Base-by-base conservation (phyloP, 2,113 vertebrate genomes). In the Aptenodytes forsteri region DNA sequence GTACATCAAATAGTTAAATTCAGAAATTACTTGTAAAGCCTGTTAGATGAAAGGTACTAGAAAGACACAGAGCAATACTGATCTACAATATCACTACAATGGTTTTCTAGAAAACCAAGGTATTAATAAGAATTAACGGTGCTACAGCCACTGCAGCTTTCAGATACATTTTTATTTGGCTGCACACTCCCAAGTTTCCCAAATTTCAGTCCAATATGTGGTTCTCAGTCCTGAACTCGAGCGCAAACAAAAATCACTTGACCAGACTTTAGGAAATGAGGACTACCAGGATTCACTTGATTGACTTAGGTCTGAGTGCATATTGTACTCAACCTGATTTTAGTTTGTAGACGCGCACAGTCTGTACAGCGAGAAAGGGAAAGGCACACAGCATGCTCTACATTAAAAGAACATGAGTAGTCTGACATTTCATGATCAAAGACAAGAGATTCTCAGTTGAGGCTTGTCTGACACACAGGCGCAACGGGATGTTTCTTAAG, bases 371-470 rank as follows among this genome's bases (percentile, higher is more conserved):
- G 83, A 85, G 92, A 82, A 92, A 87, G 29, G 13, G 27, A 79
- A 92, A 89, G 70, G 77, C 86, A 94, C 61, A 42, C 77, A 95
- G 89, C 83, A 82, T 38, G 49, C 46, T 89, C 91, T 69, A 17
- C 70, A 73, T 91, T 79, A 91, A 94, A 95, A 96, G 77, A 97
- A 79, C 69, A 91, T 70, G 87, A 96, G 83, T 34, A 93, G 77
- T 27, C 93, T 92, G 91, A 93, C 73, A 89, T 91, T 84, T 91
- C 83, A 34, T 72, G 94, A 95, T 96, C 83, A 97, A 97, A 97
- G 94, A 83, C 44, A 47, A 82, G 70, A 72, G 83, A 77, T 77
- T 91, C 89, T 76, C 89, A 69, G 44, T 6, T 87, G 62, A 94
- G 81, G 61, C 61, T 85, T 79, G 56, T 82, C 93, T 80, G 61